Evolutionary conservation across 2,888 invertebrate species (phyloP), one percentile per base, ranked within the genome.

Genomic region (Odiellus spinosus): DNA sequence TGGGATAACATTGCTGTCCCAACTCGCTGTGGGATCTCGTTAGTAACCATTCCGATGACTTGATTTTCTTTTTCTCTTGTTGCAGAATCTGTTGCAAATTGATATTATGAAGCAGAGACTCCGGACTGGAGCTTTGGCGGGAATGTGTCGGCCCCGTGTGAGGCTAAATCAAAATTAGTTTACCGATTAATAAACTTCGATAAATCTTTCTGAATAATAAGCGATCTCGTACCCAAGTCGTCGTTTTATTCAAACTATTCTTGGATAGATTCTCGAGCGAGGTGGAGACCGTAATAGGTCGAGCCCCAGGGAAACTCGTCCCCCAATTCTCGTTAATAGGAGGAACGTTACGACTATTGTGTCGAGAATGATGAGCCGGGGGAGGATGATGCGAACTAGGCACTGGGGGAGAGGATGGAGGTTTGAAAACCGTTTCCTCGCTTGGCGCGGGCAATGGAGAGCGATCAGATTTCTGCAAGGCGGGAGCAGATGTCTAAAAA

Each of bases 71-170:
- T 42, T 10, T 17, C 17, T 26, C 12, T 12, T 32, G 42, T 45
- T 39, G 42, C 8, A 14, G 40, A 11, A 42, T 45, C 45, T 40
- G 26, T 26, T 26, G 26, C 26, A 26, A 26, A 8, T 55, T 54
- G 17, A 50, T 49, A 21, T 53, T 52, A 47, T 55, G 53, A 18
- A 55, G 40, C 18, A 56, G 46, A 17, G 54, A 53, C 39, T 57
- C 57, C 10, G 57, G 57, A 51, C 56, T 57, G 14, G 57, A 57
- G 32, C 57, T 51, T 19, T 57, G 57, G 17, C 57, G 51, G 14
- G 56, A 55, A 49, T 57, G 57, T 10, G 55, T 56, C 20, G 51
- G 51, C 12, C 49, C 46, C n/a, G 18, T 39, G 20, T 47, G 51
- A 15, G 50, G 49, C 48, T 53, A 41, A 40, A 50, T 43, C 17